phyloP scores from a whole-genome alignment of 2,888 invertebrate species.

The Hirtodrosophila trivittata region DNA sequence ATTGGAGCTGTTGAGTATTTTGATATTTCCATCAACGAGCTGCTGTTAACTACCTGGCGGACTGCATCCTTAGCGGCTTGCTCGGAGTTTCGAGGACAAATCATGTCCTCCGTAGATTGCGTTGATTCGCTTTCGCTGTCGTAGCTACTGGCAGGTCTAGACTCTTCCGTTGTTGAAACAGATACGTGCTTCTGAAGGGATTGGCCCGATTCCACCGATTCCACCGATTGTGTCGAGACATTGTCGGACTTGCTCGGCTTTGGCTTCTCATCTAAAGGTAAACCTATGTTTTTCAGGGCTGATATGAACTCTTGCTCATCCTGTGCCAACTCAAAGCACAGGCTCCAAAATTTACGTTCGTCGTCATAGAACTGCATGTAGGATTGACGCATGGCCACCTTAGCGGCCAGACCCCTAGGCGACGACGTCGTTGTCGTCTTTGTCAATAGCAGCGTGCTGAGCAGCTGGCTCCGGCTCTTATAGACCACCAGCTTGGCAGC shows the following conservation, averaged over 20 bases:
- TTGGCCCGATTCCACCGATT: no score
- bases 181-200: not conserved
- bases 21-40: not conserved
- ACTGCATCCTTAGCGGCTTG: not conserved
- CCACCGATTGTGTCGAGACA: no score
- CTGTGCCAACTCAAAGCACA: constrained; percentile 83
- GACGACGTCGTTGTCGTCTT: constrained; percentile 14
- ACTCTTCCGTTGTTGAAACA: not conserved
- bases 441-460: constrained; percentile 57
- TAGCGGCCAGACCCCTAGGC: not conserved
- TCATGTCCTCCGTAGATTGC: constrained; percentile 25
- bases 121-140: constrained; percentile 37
- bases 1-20: not conserved
- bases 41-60: constrained; percentile 1
- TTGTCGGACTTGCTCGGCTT: no score
- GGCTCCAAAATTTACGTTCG: constrained; percentile 85
- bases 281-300: constrained; percentile 6
- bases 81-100: not conserved
- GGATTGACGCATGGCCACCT: constrained; percentile 55
- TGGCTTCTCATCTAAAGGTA: constrained; percentile 21
- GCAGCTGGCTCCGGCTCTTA: constrained; percentile 57
- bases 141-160: not conserved
- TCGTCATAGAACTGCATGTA: constrained; percentile 84
- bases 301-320: constrained; percentile 51
- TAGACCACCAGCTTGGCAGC: constrained; percentile 70